A percentile compares a stretch with the other conserved stretches of the same genome.
phyloP scores from a whole-genome alignment of 2,888 invertebrate species.

The Steinernema carpocapsae region DNA sequence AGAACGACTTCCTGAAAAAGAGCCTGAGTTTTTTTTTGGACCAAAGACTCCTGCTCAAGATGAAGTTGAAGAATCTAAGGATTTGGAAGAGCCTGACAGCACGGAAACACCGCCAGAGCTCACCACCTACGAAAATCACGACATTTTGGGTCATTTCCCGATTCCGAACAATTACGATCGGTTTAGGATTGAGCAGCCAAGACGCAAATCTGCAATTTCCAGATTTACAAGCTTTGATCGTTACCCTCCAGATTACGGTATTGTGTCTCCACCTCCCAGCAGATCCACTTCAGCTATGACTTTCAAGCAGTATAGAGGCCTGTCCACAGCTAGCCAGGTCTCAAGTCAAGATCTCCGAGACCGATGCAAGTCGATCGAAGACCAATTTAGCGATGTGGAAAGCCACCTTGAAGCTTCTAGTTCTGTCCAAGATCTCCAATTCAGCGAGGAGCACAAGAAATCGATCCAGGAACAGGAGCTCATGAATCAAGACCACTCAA shows the following conservation, averaged over 20 bases:
- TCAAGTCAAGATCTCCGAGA: slow-evolving; percentile 17
- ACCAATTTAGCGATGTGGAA: neutral
- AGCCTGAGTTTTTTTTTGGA: neutral
- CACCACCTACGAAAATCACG: neutral
- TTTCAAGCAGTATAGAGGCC: neutral
- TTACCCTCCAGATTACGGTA: neutral
- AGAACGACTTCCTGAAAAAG: neutral
- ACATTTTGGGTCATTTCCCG: too few species aligned
- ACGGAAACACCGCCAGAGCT: too few species aligned
- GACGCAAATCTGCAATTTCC: neutral
- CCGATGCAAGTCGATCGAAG: neutral
- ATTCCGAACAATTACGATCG: neutral
- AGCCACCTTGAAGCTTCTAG: neutral
- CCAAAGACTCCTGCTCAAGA: neutral
- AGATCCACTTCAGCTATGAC: neutral
- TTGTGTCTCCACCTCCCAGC: slow-evolving; percentile 5
- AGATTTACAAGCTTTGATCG: neutral
- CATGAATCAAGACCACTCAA: neutral
- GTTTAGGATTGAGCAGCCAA: neutral
- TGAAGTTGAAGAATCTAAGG: too few species aligned
- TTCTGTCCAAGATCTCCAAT: neutral
- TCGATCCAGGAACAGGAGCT: neutral
- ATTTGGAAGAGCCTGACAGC: neutral
- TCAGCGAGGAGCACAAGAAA: neutral
- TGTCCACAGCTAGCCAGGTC: slow-evolving; percentile 22